Base-by-base conservation (phyloP, 2,113 vertebrate species). In the Lucifuga dentata region DNA sequence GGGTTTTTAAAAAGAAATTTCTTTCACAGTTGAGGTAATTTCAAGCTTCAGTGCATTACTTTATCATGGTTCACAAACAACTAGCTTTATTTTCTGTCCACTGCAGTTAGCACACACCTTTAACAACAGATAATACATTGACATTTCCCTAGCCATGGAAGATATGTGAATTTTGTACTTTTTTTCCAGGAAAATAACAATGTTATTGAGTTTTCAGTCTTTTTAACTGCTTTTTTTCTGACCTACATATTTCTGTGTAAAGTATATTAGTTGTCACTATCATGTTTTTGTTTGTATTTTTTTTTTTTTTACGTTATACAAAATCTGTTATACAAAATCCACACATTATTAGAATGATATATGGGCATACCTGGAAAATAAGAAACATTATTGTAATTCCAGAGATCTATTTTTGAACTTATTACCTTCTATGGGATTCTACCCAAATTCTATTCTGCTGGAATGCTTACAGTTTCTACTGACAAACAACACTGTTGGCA, bases 21-120 rank as follows among this genome's bases (percentile, higher is more conserved):
- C 77, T 74, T 83, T 86, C 80, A 82, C 80, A 84, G 68, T 67
- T 81, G 76, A 85, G 65, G 60, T 59, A 73, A 71, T 78, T 80
- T 87, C 63, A 72, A 76, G 81, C 85, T 64, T 74, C 58, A 69
- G 19, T 57, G 78, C 70, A 35, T 72, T 53, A 46, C 59, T 75
- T 83, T 80, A 71, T 82, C 73, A 73, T 69, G 64, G 73, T 79
- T 85, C 68, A 80, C 73, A 77, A 52, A 70, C 32, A 76, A 75
- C 51, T 19, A 72, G 53, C 75, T 77, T 66, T 79, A 68, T 78
- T 81, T 62, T 70, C 53, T 52, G 57, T 67, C 75, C 68, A 77
- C 57, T 26, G 80, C 68, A 62, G 72, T 64, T 44, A 63, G 63
- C 67, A 77, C 69, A 29, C 73, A 88, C 84, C 78, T 53, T 23